Evolutionary conservation across 2,797 vertebrate genomes (phyloP).

Genomic region (Neosilurus hyrtlii): DNA sequence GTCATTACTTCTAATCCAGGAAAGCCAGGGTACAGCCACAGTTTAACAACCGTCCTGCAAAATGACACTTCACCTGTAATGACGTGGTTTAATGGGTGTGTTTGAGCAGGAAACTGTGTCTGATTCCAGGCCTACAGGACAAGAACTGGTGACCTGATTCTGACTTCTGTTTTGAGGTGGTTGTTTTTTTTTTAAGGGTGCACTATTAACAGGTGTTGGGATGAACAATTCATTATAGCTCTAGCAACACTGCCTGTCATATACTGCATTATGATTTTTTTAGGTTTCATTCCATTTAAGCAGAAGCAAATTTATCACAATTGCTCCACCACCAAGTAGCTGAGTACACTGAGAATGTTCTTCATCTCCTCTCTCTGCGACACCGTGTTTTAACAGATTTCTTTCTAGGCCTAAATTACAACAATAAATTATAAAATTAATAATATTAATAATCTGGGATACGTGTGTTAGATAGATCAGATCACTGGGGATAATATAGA

Average conservation of each 20-base stretch:
- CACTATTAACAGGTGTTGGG: neutral
- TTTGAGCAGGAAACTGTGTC: neutral
- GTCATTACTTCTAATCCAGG: neutral
- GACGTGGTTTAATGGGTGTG: neutral
- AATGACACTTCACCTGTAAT: neutral
- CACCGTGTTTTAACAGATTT: neutral
- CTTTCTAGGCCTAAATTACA: too few relatives aligned
- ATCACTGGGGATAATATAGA: neutral
- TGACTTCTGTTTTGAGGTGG: too few relatives aligned
- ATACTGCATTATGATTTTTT: neutral
- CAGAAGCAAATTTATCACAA: neutral
- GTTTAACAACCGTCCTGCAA: neutral
- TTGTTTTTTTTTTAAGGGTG: neutral
- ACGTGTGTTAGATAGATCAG: neutral
- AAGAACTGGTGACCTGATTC: neutral
- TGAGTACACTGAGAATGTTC: neutral
- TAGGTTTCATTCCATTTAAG: neutral
- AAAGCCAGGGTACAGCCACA: neutral
- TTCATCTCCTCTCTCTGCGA: neutral
- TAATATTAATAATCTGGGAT: neutral
- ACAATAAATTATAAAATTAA: too few relatives aligned
- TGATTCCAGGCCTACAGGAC: neutral
- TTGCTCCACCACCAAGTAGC: neutral
- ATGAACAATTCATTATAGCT: neutral
- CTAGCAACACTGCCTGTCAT: too few relatives aligned